A percentile compares a stretch with the other conserved stretches of the same genome.
These are phyloP conservation scores for Napeogenes sylphis DNA, from an alignment of 2,888 invertebrate species.

Conservation along the genomic window DNA sequence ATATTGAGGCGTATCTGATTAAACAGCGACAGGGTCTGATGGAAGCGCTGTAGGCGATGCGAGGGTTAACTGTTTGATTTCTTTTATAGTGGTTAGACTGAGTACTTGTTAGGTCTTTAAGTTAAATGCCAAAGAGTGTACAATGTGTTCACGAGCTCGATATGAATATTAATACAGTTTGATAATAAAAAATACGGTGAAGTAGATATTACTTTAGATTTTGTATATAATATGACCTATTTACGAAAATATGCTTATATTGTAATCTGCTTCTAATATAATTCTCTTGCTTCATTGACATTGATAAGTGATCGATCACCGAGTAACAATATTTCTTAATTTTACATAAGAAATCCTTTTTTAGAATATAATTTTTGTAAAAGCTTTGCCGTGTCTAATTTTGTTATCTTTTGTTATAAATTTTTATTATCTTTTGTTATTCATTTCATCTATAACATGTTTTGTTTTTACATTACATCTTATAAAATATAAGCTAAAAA, in stretches of 20 bases:
- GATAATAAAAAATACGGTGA: too few relatives aligned
- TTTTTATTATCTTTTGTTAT: background rate
- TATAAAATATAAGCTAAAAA: too few relatives aligned
- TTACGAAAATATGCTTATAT: background rate
- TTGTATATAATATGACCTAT: too few relatives aligned
- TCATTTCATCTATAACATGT: too few relatives aligned
- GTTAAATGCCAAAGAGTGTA: too few relatives aligned
- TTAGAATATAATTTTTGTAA: slow-evolving; percentile 59
- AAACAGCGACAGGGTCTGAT: slow-evolving; percentile 53
- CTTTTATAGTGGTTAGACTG: too few relatives aligned
- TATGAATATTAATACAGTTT: too few relatives aligned
- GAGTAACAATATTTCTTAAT: slow-evolving; percentile 45
- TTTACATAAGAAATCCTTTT: slow-evolving; percentile 58
- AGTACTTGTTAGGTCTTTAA: too few relatives aligned
- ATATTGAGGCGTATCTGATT: slow-evolving; percentile 69
- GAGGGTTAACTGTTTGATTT: slow-evolving; percentile 48
- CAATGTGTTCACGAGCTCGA: too few relatives aligned
- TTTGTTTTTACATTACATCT: too few relatives aligned
- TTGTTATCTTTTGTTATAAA: background rate
- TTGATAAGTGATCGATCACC: slow-evolving; percentile 60
- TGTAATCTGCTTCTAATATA: background rate
- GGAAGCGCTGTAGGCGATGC: slow-evolving; percentile 36
- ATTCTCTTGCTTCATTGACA: slow-evolving; percentile 42
- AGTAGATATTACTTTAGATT: too few relatives aligned
- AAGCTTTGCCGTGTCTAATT: slow-evolving; percentile 35